phyloP scores from a whole-genome alignment of 2,797 vertebrate genomes.

The Orestias chungarensis region DNA sequence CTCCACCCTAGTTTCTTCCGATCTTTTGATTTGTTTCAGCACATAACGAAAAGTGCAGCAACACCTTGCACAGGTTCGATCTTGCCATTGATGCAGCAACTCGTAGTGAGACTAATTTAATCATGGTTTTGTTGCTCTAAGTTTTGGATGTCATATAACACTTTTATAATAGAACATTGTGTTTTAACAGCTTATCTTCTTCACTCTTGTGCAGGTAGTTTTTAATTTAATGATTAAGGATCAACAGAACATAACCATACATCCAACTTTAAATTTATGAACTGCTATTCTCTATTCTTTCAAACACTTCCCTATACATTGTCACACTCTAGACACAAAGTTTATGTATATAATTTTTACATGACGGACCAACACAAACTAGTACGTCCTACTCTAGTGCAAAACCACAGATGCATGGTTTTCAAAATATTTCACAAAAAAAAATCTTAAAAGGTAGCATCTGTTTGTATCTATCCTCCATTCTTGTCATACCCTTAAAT shows the following conservation, averaged over 20 bases:
- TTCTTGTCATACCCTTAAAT: not conserved
- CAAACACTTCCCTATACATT: not conserved
- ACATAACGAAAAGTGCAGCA: constrained; percentile 11
- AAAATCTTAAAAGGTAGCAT: not conserved
- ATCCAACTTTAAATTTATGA: not conserved
- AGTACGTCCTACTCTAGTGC: not conserved
- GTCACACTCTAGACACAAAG: not conserved
- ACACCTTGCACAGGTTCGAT: constrained; percentile 55
- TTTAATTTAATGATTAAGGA: constrained; percentile 3
- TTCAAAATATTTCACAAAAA: not conserved
- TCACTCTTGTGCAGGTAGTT: not conserved
- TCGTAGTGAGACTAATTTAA: constrained; percentile 8
- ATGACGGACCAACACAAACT: not conserved
- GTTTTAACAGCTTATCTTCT: not conserved
- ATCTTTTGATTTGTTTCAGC: not conserved
- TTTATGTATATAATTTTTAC: not conserved
- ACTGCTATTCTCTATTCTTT: not conserved
- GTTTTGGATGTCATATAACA: constrained; percentile 18
- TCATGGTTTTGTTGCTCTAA: constrained; percentile 21
- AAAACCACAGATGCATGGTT: not conserved
- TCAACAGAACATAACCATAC: not conserved
- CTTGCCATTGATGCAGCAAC: constrained; percentile 29
- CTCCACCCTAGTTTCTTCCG: not conserved
- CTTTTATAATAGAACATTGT: not conserved
- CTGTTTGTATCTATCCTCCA: not conserved